Conservation (phyloP, 2,888 invertebrate species). For the Scaptomyza tumidula region DNA sequence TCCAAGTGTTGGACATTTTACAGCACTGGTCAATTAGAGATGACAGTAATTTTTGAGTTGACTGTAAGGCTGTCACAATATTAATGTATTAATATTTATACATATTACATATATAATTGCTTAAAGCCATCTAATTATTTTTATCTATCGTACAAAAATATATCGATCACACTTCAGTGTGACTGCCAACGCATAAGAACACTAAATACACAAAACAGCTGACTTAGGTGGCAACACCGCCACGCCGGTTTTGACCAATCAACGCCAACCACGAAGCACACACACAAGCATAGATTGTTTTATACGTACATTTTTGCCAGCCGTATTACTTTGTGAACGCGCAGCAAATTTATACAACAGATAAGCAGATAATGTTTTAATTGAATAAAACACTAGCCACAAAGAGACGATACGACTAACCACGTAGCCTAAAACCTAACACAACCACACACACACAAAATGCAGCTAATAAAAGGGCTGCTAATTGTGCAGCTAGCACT, state of each 20-base stretch:
- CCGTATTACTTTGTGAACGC: conserved; percentile 41
- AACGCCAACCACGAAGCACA: conserved; percentile 77
- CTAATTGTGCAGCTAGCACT: conserved; percentile 69
- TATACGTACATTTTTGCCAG: conserved; percentile 62
- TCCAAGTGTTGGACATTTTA: not conserved
- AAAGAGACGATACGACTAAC: conserved; percentile 9
- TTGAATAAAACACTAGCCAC: conserved; percentile 25
- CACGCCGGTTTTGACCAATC: conserved; percentile 72
- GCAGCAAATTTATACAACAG: conserved; percentile 16
- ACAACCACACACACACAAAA: conserved; percentile 36
- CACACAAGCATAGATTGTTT: conserved; percentile 60
- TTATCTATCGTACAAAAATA: not conserved
- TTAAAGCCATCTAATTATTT: too few relatives aligned
- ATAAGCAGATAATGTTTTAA: conserved; percentile 42
- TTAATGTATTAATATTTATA: too few relatives aligned
- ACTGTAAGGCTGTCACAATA: not conserved
- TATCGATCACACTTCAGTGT: conserved; percentile 17
- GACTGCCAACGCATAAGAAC: conserved; percentile 14
- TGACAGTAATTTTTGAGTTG: not conserved
- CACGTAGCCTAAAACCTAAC: conserved; percentile 28
- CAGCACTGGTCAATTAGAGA: conserved; percentile 28
- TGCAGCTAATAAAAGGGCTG: conserved; percentile 65
- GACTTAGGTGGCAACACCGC: conserved; percentile 40
- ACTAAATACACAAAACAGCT: conserved; percentile 40
- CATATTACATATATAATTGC: not conserved